These are phyloP conservation scores for Kradibia gibbosae DNA, from an alignment of 1,140 invertebrate species.

Conservation along the genomic window DNA sequence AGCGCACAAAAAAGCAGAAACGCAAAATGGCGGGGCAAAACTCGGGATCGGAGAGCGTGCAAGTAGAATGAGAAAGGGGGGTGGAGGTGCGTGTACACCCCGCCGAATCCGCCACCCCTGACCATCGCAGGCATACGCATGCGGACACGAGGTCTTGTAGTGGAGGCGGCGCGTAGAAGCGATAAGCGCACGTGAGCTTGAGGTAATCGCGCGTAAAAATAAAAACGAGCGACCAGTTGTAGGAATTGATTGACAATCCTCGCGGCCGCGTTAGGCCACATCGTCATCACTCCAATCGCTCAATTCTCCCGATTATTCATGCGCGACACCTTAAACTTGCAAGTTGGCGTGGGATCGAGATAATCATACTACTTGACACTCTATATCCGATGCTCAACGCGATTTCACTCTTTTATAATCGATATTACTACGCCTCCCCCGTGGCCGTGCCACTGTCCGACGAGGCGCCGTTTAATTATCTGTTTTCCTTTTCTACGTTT, in stretches of 20 bases:
- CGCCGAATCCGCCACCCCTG: background rate
- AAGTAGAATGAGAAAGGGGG: background rate
- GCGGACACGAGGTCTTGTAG: too few species aligned
- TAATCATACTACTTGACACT: background rate
- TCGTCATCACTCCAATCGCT: background rate
- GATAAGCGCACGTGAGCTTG: conserved; percentile 35
- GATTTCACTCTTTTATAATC: too few species aligned
- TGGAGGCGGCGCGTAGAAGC: conserved; percentile 17
- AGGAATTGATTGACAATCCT: conserved; percentile 25
- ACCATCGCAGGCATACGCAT: too few species aligned
- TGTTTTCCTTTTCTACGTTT: too few species aligned
- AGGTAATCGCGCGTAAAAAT: conserved; percentile 48
- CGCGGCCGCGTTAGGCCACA: background rate
- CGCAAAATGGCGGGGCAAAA: background rate
- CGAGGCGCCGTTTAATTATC: too few species aligned
- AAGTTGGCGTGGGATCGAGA: background rate
- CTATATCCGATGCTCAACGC: background rate
- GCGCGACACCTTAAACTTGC: background rate
- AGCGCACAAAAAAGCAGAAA: background rate
- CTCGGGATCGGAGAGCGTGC: background rate
- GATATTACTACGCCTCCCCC: too few species aligned
- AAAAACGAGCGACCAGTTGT: conserved; percentile 3
- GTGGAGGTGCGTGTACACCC: background rate
- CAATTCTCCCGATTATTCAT: background rate
- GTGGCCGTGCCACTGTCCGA: too few species aligned